Evolutionary conservation across 2,888 invertebrate genomes (phyloP).

Genomic region (Cantharis lateralis): DNA sequence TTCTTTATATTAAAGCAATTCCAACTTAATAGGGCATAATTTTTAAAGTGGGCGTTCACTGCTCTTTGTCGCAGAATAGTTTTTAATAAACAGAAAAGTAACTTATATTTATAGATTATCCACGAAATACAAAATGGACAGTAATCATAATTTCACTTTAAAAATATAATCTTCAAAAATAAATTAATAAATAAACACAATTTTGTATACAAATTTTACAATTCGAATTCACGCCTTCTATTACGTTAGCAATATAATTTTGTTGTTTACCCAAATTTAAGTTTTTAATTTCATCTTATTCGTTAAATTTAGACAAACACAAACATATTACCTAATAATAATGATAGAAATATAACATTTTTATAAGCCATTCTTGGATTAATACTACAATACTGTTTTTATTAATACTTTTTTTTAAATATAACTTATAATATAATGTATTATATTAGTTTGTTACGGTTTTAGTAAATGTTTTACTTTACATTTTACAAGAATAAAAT

Average conservation of each 20-base stretch:
- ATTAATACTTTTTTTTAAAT: not conserved
- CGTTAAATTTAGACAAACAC: not conserved
- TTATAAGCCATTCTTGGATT: not conserved
- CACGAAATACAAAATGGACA: not conserved
- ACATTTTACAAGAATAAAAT: not conserved
- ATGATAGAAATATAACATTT: not conserved
- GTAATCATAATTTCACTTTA: not conserved
- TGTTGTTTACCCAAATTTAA: not conserved
- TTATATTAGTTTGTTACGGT: not conserved
- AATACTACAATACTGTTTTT: not conserved
- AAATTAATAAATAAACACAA: not conserved
- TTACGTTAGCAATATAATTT: not conserved
- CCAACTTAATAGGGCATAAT: not conserved
- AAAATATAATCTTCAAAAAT: not conserved
- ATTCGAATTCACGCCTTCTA: not conserved
- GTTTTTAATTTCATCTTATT: not conserved
- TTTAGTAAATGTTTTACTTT: not conserved
- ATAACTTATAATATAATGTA: not conserved
- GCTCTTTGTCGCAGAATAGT: slow-evolving; percentile 9
- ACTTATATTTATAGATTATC: not conserved
- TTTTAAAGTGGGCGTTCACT: slow-evolving; percentile 24
- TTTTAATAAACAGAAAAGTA: not conserved
- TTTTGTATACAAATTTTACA: not conserved
- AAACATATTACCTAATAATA: too few species aligned
- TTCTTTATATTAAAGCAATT: not conserved